A percentile compares a stretch with the other conserved stretches of the same genome.
phyloP scores from a whole-genome alignment of 1,140 invertebrate species.

The Zophobas morio region DNA sequence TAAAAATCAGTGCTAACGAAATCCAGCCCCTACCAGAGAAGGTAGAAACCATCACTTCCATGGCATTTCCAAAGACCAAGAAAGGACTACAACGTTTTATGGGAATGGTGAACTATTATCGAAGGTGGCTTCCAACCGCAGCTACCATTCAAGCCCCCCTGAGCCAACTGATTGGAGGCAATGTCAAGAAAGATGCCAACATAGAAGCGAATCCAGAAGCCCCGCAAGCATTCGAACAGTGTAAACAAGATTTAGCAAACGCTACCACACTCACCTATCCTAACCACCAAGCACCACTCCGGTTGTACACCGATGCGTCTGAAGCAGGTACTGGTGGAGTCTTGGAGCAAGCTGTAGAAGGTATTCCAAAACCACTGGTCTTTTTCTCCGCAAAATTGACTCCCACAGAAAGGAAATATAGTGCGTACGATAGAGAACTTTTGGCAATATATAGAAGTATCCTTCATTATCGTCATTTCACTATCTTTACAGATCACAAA shows the following conservation, averaged over 20 bases:
- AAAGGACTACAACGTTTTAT: slow-evolving; percentile 61
- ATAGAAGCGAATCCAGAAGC: slow-evolving; percentile 62
- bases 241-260: slow-evolving; percentile 64
- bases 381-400: slow-evolving; percentile 60
- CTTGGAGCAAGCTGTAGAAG: slow-evolving; percentile 62
- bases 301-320: slow-evolving; percentile 64
- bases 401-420: slow-evolving; percentile 55
- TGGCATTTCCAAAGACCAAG: slow-evolving; percentile 56
- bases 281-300: slow-evolving; percentile 7
- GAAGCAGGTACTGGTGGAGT: slow-evolving; percentile 63
- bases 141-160: slow-evolving; percentile 59
- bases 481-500: slow-evolving; percentile 69
- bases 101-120: slow-evolving; percentile 65
- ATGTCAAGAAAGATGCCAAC: slow-evolving; percentile 33
- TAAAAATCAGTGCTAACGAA: slow-evolving; percentile 57
- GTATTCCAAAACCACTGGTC: slow-evolving; percentile 50
- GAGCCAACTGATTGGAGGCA: slow-evolving; percentile 52
- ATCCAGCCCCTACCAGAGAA: slow-evolving; percentile 59
- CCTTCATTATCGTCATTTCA: too few species aligned
- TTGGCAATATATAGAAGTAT: too few species aligned
- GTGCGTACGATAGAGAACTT: too few species aligned
- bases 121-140: slow-evolving; percentile 59
- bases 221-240: slow-evolving; percentile 63
- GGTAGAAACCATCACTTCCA: too few species aligned
- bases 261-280: slow-evolving; percentile 60